Conservation (phyloP, 2,113 vertebrate genomes). For the Ciconia maguari region DNA sequence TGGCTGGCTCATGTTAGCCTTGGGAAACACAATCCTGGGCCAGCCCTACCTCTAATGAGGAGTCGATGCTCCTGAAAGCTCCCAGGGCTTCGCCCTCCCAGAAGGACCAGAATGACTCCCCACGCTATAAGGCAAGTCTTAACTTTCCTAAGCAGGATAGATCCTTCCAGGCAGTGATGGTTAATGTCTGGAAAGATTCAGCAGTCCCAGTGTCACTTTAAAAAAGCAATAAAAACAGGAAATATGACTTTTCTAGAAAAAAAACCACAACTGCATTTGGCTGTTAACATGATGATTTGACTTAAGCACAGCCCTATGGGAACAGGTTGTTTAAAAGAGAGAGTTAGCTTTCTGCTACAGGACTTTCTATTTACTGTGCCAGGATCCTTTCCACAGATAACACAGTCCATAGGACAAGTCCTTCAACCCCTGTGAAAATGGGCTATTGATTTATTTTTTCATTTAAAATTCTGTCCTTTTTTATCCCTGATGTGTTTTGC, state of each 20-base stretch:
- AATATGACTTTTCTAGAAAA: not conserved
- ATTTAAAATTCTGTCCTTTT: not conserved
- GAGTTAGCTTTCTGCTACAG: not conserved
- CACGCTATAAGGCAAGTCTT: not conserved
- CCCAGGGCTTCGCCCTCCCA: not conserved
- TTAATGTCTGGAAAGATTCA: not conserved
- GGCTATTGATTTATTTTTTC: conserved; percentile 28
- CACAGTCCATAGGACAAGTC: not conserved
- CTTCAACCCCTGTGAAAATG: not conserved
- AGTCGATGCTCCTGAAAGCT: not conserved
- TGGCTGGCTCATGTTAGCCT: not conserved
- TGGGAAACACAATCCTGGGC: not conserved
- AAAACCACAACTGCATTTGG: not conserved
- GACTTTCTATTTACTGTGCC: not conserved
- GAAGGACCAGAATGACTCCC: not conserved
- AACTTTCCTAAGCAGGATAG: not conserved
- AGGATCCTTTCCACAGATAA: not conserved
- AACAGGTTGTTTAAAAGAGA: not conserved
- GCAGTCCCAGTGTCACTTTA: not conserved
- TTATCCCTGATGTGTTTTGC: not conserved
- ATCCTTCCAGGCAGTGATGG: not conserved
- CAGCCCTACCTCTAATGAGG: not conserved
- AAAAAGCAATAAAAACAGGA: not conserved
- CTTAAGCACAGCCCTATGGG: not conserved
- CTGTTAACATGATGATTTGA: not conserved